These are phyloP conservation scores for Psephotus haematonotus DNA, from an alignment of 2,113 vertebrate species.

Conservation along the genomic window DNA sequence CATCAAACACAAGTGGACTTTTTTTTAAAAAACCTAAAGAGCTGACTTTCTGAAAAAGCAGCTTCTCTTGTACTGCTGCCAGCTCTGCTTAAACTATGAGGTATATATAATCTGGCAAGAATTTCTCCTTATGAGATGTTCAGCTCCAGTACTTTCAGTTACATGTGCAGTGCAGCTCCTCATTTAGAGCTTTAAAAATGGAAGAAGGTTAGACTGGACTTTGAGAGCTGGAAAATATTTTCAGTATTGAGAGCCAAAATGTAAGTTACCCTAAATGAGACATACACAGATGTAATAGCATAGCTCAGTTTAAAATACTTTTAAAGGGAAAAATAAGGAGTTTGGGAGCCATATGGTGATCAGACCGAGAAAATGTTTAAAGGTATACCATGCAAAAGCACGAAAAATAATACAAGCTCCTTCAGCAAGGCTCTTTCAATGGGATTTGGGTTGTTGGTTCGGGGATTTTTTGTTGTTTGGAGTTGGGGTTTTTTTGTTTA, in stretches of 20 bases:
- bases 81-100: constrained; percentile 40
- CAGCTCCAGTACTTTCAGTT: constrained; percentile 57
- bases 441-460: neutral
- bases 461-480: neutral
- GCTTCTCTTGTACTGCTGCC: constrained; percentile 39
- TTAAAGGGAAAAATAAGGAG: constrained; percentile 50
- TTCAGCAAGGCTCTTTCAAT: neutral
- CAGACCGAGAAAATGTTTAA: constrained; percentile 56
- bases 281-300: constrained; percentile 66
- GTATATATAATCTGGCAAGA: constrained; percentile 61
- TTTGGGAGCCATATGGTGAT: constrained; percentile 60
- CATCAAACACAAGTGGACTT: neutral
- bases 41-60: constrained; percentile 45
- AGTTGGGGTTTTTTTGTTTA: neutral
- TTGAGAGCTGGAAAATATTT: constrained; percentile 66
- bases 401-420: constrained; percentile 32
- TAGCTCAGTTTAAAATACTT: constrained; percentile 58
- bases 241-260: constrained; percentile 44
- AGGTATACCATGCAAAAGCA: constrained; percentile 42
- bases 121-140: constrained; percentile 52
- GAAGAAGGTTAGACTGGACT: constrained; percentile 62
- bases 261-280: constrained; percentile 67
- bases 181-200: constrained; percentile 65
- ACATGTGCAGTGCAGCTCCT: constrained; percentile 57
- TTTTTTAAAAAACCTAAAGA: constrained; percentile 7